Base-by-base conservation (phyloP, 2,113 vertebrate genomes). In the Gopherus flavomarginatus region DNA sequence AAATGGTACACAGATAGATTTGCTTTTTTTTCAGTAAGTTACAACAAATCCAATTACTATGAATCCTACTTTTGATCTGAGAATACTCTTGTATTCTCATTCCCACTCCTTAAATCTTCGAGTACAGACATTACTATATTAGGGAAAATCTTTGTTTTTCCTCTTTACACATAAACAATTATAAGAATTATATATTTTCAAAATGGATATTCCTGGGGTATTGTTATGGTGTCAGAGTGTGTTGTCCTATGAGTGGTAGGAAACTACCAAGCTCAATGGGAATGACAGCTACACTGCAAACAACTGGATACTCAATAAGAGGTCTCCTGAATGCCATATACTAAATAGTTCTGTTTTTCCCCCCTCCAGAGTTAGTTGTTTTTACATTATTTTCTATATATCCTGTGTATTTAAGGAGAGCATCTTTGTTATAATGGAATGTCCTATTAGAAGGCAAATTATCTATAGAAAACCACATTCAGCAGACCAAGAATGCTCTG, bases 401-500 rank as follows among this genome's bases (percentile, higher is more conserved):
- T 81, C 42, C 77, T 44, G 27, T 0, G 0, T 77, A 89, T 83
- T 52, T 83, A n/a, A 83, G 90, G 38, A 88, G 29, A 89, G 6
- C 11, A 88, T 87, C 47, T 95, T 80, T 92, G 38, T 90, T 88
- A 90, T 50, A 57, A 24, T 56, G 77, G 14, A 10, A 52, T 52
- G 72, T 83, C 92, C 83, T 87, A 75, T 52, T 93, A 90, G 29
- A 89, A 59, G 27, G 57, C 90, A 95, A 92, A 95, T 86, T 97
- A 92, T 44, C 86, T 88, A 81, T 94, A 72, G 35, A 59, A 96
- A 96, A 88, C 42, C 84, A 93, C 59, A 87, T 83, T 90, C 93
- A 85, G 83, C 88, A 96, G 93, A 92, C 44, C 22, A 79, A 89
- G 94, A 96, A 42, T 0, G 1, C 86, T 96, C 88, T 59, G 83